Conservation (phyloP, 2,113 vertebrate species). For the Parus major region DNA sequence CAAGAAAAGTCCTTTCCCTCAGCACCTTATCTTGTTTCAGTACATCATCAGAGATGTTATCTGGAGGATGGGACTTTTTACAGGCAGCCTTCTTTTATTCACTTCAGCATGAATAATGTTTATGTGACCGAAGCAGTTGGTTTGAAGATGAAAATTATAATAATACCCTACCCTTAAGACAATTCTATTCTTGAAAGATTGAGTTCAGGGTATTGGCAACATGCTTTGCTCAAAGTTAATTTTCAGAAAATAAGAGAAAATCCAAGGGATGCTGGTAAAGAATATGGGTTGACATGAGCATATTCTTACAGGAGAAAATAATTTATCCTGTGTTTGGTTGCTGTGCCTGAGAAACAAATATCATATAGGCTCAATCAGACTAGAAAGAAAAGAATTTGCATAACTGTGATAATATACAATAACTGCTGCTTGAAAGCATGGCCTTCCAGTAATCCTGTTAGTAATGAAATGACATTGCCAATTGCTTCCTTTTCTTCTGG, state of each 20-base stretch:
- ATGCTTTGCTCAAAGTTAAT: not conserved
- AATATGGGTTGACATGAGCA: not conserved
- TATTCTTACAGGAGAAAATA: not conserved
- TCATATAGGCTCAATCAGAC: not conserved
- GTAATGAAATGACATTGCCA: not conserved
- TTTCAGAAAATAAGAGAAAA: not conserved
- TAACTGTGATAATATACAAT: not conserved
- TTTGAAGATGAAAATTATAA: not conserved
- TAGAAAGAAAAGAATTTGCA: not conserved
- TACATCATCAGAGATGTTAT: not conserved
- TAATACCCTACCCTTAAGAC: not conserved
- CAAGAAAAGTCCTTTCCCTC: not conserved
- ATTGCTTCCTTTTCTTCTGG: not conserved
- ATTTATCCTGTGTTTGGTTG: not conserved
- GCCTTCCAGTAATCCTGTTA: not conserved
- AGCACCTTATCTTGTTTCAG: not conserved
- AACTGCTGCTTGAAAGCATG: not conserved
- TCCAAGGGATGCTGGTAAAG: not conserved
- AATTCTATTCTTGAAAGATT: not conserved
- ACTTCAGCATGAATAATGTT: not conserved
- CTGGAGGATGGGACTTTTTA: not conserved
- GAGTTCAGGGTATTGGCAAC: not conserved
- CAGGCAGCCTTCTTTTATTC: not conserved
- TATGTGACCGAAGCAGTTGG: not conserved
- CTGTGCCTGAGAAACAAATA: not conserved